A percentile compares a stretch with the other conserved stretches of the same genome.
phyloP scores from a whole-genome alignment of 2,797 vertebrate species.

The Myotis daubentonii region DNA sequence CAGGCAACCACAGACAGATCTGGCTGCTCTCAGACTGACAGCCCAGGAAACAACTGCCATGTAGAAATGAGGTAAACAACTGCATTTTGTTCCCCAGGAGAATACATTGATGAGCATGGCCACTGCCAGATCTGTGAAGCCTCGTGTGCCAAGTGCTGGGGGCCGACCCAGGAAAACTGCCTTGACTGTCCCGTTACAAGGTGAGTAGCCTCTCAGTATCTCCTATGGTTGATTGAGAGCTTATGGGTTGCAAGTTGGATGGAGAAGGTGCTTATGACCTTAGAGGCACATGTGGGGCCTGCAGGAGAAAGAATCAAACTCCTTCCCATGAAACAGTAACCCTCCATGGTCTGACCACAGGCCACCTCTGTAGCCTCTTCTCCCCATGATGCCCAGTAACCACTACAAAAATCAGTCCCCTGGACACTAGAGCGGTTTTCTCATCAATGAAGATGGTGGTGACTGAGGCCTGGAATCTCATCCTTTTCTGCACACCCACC shows the following conservation, averaged over 20 bases:
- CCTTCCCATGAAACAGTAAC: neutral
- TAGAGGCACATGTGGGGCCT: neutral
- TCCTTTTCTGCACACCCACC: neutral
- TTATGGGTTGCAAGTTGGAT: neutral
- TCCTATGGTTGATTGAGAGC: neutral
- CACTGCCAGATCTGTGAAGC: slow-evolving; percentile 89
- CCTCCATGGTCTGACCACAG: neutral
- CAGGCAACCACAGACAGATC: neutral
- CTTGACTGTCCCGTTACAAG: slow-evolving; percentile 87
- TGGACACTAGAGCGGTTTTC: neutral
- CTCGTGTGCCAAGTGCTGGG: slow-evolving; percentile 90
- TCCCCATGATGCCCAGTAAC: neutral
- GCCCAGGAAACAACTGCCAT: neutral
- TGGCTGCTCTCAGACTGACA: slow-evolving; percentile 45
- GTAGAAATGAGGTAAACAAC: slow-evolving; percentile 63
- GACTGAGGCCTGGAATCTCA: neutral
- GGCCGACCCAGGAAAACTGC: slow-evolving; percentile 89
- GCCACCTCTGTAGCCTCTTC: neutral
- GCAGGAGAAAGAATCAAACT: neutral
- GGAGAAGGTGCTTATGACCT: neutral
- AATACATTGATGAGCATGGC: slow-evolving; percentile 86
- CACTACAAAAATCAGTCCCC: neutral
- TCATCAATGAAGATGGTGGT: neutral
- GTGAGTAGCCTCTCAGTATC: slow-evolving; percentile 70
- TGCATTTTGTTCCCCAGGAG: slow-evolving; percentile 84